Conservation (phyloP, 2,888 invertebrate species). For the Leptinotarsa peninsularis region DNA sequence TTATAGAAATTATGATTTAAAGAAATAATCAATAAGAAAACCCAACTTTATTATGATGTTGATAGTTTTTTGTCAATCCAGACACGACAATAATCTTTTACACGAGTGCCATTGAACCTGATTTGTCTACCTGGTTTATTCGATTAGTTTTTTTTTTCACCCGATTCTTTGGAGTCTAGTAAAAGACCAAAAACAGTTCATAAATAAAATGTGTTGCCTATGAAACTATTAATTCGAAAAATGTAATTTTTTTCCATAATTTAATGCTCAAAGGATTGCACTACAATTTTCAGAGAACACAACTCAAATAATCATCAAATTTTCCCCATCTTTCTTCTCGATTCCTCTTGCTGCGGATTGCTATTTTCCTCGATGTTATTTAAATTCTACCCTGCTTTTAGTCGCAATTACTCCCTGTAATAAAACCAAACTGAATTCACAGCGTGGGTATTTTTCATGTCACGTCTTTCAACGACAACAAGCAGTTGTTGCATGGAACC, state of each 20-base stretch:
- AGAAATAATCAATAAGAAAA: no score
- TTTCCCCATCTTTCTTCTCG: neutral
- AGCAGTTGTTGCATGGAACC: slow-evolving; percentile 45
- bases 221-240: no score
- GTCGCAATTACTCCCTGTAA: slow-evolving; percentile 59
- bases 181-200: no score
- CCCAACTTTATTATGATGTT: no score
- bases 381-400: slow-evolving; percentile 34
- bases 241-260: neutral
- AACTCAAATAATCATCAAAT: slow-evolving; percentile 8
- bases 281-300: neutral
- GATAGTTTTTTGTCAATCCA: no score
- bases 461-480: slow-evolving; percentile 46
- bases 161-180: no score
- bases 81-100: no score
- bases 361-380: slow-evolving; percentile 25
- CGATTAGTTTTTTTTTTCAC: no score
- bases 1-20: no score
- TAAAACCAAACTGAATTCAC: slow-evolving; percentile 55
- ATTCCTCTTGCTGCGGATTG: slow-evolving; percentile 1
- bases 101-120: no score
- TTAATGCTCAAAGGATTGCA: neutral
- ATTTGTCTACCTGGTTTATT: no score
- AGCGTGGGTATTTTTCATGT: slow-evolving; percentile 46
- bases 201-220: no score